These are phyloP conservation scores for Panurus biarmicus DNA, from an alignment of 2,113 vertebrate genomes.

Conservation along the genomic window DNA sequence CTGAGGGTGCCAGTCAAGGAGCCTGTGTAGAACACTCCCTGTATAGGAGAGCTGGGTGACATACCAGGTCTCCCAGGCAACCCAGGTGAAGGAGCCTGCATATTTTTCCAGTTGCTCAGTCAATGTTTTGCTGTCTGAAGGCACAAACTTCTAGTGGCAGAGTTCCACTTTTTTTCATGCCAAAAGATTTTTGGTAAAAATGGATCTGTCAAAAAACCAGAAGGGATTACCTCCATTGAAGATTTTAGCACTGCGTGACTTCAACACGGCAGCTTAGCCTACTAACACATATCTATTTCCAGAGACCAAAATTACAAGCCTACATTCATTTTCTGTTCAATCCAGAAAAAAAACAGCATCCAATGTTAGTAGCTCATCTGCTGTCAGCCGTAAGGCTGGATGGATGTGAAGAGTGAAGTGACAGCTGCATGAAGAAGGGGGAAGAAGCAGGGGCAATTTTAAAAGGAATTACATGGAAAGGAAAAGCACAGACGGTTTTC, in stretches of 20 bases:
- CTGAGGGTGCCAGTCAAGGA: not conserved
- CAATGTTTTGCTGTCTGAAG: not conserved
- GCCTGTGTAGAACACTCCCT: not conserved
- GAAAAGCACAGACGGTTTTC: not conserved
- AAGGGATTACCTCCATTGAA: not conserved
- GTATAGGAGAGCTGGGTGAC: not conserved
- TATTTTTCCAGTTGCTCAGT: not conserved
- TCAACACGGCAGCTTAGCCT: not conserved
- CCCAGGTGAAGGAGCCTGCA: not conserved
- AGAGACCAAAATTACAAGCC: constrained; percentile 2
- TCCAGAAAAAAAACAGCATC: not conserved
- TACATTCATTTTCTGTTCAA: not conserved
- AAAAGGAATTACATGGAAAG: not conserved
- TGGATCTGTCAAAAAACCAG: not conserved
- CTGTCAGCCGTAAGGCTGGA: not conserved
- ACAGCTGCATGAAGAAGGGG: not conserved
- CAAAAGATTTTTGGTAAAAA: not conserved
- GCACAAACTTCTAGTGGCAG: not conserved
- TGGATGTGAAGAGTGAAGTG: not conserved
- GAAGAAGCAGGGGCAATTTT: not conserved
- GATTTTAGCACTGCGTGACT: not conserved
- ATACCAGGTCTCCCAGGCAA: not conserved
- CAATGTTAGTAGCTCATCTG: not conserved
- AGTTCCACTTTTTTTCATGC: not conserved
- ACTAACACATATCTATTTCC: constrained; percentile 32